These are phyloP conservation scores for Caiman crocodilus DNA, from an alignment of 2,797 vertebrate species.

Conservation along the genomic window DNA sequence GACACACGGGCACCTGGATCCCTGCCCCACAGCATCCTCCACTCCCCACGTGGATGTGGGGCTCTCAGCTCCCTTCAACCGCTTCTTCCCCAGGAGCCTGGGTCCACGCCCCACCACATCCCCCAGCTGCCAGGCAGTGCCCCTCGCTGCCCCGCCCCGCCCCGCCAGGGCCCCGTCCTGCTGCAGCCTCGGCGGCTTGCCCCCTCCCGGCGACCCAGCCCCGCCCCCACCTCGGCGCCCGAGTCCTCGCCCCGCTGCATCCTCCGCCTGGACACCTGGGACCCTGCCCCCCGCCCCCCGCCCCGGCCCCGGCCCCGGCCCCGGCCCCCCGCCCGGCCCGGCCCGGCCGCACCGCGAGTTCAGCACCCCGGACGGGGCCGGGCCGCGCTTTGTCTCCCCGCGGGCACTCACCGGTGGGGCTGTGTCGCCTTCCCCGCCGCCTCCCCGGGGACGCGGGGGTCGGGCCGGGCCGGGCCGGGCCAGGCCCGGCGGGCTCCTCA, in stretches of 20 bases:
- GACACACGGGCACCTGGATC: neutral
- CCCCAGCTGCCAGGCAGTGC: neutral
- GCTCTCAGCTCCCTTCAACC: no score
- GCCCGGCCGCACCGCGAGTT: conserved; percentile 18
- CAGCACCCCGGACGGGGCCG: conserved; percentile 66
- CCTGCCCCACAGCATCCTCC: neutral
- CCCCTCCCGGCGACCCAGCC: neutral
- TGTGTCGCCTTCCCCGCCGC: conserved; percentile 13
- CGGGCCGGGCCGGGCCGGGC: conserved; percentile 26
- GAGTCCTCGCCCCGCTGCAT: neutral
- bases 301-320: conserved; percentile 52
- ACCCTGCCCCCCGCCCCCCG: neutral
- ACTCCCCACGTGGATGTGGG: neutral
- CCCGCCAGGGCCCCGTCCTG: no score
- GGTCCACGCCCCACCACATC: neutral
- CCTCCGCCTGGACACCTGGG: conserved; percentile 14
- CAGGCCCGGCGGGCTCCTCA: conserved; percentile 44
- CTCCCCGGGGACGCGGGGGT: neutral
- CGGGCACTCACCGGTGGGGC: conserved; percentile 36
- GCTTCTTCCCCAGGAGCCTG: neutral
- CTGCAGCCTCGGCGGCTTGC: neutral
- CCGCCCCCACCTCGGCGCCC: conserved; percentile 26
- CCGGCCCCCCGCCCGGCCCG: neutral
- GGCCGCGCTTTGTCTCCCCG: conserved; percentile 3
- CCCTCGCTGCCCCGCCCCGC: neutral